Conservation (phyloP, 64 coral and sea anemone species). For the Montipora foliosa region DNA sequence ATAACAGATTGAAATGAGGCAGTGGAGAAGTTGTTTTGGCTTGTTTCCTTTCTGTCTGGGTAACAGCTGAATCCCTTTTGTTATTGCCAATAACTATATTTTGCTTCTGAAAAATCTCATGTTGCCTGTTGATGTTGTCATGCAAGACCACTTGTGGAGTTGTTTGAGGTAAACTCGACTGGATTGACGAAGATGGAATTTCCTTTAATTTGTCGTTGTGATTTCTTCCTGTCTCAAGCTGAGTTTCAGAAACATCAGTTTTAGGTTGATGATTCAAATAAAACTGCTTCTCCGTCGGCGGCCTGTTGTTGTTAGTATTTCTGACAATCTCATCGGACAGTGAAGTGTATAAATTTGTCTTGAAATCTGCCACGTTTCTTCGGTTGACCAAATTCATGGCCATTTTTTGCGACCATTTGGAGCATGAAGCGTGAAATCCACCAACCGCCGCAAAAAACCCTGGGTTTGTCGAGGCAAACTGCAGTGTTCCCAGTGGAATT, state of each 20-base stretch:
- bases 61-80: not conserved
- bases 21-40: not conserved
- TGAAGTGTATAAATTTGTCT: not conserved
- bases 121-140: constrained; percentile 18
- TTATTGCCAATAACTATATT: constrained; percentile 4
- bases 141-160: not conserved
- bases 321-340: not conserved
- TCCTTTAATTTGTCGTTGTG: not conserved
- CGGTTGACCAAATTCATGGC: not conserved
- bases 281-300: not conserved
- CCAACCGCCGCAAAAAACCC: not conserved
- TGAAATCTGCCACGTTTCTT: not conserved
- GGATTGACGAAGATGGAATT: not conserved
- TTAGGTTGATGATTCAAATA: not conserved
- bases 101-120: constrained; percentile 40
- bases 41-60: not conserved
- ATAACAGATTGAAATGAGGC: constrained; percentile 1
- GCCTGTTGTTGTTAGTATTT: not conserved
- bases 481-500: not conserved
- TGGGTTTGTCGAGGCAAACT: not conserved
- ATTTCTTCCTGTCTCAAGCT: not conserved
- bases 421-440: not conserved
- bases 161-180: constrained; percentile 1
- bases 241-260: not conserved
- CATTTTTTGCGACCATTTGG: constrained; percentile 5